Percentiles rank a stretch among this genome's conserved stretches.
phyloP scores from a whole-genome alignment of 2,888 invertebrate species.

The Vesta saturnalis region DNA sequence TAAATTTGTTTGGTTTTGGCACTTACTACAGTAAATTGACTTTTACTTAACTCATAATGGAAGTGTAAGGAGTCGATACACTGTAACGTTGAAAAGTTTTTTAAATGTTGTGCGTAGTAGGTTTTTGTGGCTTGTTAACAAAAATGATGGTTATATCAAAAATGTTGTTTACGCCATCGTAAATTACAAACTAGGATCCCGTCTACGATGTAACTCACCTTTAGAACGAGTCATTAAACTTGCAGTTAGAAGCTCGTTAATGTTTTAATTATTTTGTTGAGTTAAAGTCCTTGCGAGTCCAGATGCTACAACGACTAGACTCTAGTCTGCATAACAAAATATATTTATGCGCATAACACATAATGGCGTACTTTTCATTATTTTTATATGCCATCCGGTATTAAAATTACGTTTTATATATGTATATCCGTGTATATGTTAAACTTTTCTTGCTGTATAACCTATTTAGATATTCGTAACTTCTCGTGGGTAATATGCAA shows the following conservation, averaged over 20 bases:
- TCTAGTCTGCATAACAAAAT: slow-evolving; percentile 41
- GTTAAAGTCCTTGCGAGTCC: slow-evolving; percentile 51
- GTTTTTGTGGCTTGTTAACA: background rate
- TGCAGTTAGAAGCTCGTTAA: slow-evolving; percentile 59
- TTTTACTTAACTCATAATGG: too few species aligned
- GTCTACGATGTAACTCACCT: slow-evolving; percentile 48
- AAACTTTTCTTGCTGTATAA: slow-evolving; percentile 33
- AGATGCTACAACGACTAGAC: slow-evolving; percentile 49
- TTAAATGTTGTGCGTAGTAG: too few species aligned
- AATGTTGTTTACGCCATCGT: slow-evolving; percentile 13
- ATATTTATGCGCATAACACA: slow-evolving; percentile 50
- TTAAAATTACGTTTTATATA: slow-evolving; percentile 42
- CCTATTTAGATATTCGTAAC: slow-evolving; percentile 50
- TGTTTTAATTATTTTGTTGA: slow-evolving; percentile 60
- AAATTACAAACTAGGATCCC: slow-evolving; percentile 14
- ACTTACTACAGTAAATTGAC: too few species aligned
- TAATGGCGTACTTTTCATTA: slow-evolving; percentile 51
- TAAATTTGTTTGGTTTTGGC: too few species aligned
- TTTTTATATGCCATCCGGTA: slow-evolving; percentile 43
- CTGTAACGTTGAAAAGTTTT: too few species aligned
- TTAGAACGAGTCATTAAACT: slow-evolving; percentile 58
- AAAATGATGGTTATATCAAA: slow-evolving; percentile 3
- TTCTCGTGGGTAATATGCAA: slow-evolving; percentile 59
- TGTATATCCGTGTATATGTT: slow-evolving; percentile 41
- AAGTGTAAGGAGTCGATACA: too few species aligned